Evolutionary conservation across 2,888 invertebrate species (phyloP).

Genomic region (Volucella bombylans): DNA sequence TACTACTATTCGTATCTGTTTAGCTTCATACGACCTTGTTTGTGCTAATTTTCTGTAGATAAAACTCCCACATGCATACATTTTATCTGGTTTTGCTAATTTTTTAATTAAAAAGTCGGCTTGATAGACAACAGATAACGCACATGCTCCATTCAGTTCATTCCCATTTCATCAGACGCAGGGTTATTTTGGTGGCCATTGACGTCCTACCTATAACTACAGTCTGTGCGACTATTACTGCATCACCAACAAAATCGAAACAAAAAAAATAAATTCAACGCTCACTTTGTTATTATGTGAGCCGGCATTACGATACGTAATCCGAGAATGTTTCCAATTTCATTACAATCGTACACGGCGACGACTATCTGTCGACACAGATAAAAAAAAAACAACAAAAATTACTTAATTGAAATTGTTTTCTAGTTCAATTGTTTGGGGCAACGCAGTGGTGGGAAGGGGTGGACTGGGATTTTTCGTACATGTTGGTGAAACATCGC

Average conservation of each 20-base stretch:
- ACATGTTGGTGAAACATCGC: background rate
- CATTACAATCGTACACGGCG: background rate
- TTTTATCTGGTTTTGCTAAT: conserved; percentile 9
- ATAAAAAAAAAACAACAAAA: conserved; percentile 9
- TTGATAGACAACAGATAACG: background rate
- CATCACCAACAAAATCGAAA: too few relatives aligned
- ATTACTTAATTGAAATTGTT: conserved; percentile 59
- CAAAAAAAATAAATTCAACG: background rate
- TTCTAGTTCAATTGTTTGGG: conserved; percentile 24
- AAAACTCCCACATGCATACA: too few relatives aligned
- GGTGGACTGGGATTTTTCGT: too few relatives aligned
- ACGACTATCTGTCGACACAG: background rate
- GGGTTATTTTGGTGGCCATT: conserved; percentile 25
- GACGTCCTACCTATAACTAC: background rate
- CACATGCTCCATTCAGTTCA: background rate
- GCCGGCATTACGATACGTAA: conserved; percentile 19
- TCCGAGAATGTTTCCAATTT: conserved; percentile 13
- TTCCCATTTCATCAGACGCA: conserved; percentile 21
- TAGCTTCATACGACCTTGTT: too few relatives aligned
- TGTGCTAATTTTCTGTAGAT: too few relatives aligned
- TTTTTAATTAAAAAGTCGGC: conserved; percentile 19
- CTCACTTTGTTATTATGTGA: background rate
- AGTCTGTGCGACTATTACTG: too few relatives aligned
- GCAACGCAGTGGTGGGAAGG: background rate
- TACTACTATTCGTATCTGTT: too few relatives aligned